Percentiles rank a stretch among this genome's conserved stretches.
These are phyloP conservation scores for Leptobrachium leishanense DNA, from an alignment of 2,113 vertebrate genomes.

Conservation along the genomic window DNA sequence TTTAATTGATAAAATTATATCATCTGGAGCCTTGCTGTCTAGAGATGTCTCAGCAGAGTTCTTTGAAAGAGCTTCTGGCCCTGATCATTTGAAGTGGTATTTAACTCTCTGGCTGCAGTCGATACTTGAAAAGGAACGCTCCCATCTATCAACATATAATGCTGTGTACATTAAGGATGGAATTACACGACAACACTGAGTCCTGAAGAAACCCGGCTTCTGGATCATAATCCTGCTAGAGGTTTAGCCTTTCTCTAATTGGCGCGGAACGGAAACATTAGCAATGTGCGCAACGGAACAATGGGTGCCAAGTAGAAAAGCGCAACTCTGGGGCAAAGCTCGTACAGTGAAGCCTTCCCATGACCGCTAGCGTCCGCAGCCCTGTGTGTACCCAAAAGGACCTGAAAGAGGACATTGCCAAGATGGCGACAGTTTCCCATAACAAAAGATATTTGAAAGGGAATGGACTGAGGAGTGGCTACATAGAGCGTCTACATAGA, in stretches of 20 bases:
- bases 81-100: constrained; percentile 16
- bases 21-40: constrained; percentile 38
- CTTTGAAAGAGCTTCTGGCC: constrained; percentile 30
- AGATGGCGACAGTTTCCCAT: too few relatives aligned
- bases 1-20: constrained; percentile 46
- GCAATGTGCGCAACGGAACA: not conserved
- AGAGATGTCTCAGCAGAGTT: constrained; percentile 33
- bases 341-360: too few relatives aligned
- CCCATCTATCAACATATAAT: constrained; percentile 2
- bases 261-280: not conserved
- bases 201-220: not conserved
- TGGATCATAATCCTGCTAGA: not conserved
- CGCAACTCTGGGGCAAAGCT: too few relatives aligned
- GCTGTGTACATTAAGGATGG: not conserved
- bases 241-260: not conserved
- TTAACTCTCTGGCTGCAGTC: constrained; percentile 36
- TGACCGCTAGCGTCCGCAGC: too few relatives aligned
- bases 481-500: too few relatives aligned
- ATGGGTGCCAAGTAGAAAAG: too few relatives aligned
- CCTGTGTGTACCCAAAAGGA: too few relatives aligned
- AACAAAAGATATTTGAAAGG: too few relatives aligned
- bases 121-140: not conserved
- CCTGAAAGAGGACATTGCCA: too few relatives aligned
- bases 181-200: not conserved
- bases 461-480: too few relatives aligned